Percentiles rank a stretch among this genome's conserved stretches.
Conservation (phyloP, 2,113 vertebrate genomes). For the Pluvialis apricaria region DNA sequence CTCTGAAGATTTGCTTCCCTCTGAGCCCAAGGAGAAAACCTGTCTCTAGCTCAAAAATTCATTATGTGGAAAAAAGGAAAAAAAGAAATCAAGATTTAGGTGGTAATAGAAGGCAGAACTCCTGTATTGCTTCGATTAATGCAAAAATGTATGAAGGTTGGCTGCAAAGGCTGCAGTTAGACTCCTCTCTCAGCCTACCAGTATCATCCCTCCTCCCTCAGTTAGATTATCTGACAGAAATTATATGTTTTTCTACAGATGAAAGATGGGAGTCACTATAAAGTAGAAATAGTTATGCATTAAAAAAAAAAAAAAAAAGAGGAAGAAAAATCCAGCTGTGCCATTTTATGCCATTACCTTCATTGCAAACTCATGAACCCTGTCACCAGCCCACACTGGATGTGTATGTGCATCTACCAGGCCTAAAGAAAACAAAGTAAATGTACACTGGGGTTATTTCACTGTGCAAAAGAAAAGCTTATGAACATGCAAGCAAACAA, state of each 20-base stretch:
- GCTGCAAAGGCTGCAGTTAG: not conserved
- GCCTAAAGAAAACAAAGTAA: conserved; percentile 76
- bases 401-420: conserved; percentile 95
- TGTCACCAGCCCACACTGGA: conserved; percentile 95
- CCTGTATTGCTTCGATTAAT: not conserved
- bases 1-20: not conserved
- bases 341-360: conserved; percentile 80
- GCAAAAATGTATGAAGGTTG: not conserved
- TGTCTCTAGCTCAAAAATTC: not conserved
- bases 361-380: conserved; percentile 97
- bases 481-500: not conserved
- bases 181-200: not conserved
- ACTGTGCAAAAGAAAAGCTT: not conserved
- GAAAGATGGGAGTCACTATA: not conserved
- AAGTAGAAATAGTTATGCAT: not conserved
- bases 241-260: not conserved
- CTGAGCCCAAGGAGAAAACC: not conserved
- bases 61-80: not conserved
- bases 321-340: not conserved
- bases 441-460: not conserved
- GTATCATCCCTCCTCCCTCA: not conserved
- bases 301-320: not conserved
- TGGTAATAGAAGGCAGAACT: not conserved
- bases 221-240: not conserved
- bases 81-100: not conserved